A percentile compares a stretch with the other conserved stretches of the same genome.
Conservation (phyloP, 2,797 vertebrate genomes). For the Toxotes lorentzi region DNA sequence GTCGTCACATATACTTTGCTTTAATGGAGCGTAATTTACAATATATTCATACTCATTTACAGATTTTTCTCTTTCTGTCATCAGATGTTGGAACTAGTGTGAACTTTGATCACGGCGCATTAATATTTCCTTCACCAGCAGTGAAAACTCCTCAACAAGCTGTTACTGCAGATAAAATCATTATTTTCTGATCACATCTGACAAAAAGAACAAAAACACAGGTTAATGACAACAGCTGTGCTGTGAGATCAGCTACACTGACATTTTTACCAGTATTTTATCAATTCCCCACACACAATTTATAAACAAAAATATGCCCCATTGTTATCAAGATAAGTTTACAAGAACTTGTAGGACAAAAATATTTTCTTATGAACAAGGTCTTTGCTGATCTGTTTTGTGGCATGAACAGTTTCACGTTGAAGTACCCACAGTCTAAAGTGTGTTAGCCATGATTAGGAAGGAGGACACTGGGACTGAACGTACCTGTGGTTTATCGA, state of each 20-base stretch:
- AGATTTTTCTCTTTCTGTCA: not conserved
- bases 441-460: not conserved
- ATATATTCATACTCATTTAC: not conserved
- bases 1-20: not conserved
- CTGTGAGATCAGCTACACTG: not conserved
- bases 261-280: not conserved
- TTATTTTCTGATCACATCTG: not conserved
- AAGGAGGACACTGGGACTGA: not conserved
- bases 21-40: not conserved
- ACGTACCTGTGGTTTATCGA: slow-evolving; percentile 22
- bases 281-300: not conserved
- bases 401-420: not conserved
- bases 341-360: not conserved
- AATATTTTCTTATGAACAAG: not conserved
- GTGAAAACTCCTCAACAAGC: no score
- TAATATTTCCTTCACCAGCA: not conserved
- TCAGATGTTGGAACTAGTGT: not conserved
- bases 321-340: not conserved
- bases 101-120: not conserved
- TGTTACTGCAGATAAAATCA: not conserved
- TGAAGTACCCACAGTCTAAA: not conserved
- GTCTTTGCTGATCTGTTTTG: not conserved
- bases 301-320: not conserved
- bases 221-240: not conserved
- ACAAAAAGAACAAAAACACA: not conserved